Evolutionary conservation across 2,888 invertebrate genomes (phyloP), one percentile per base, ranked within the genome.

Genomic region (Rotaria socialis): DNA sequence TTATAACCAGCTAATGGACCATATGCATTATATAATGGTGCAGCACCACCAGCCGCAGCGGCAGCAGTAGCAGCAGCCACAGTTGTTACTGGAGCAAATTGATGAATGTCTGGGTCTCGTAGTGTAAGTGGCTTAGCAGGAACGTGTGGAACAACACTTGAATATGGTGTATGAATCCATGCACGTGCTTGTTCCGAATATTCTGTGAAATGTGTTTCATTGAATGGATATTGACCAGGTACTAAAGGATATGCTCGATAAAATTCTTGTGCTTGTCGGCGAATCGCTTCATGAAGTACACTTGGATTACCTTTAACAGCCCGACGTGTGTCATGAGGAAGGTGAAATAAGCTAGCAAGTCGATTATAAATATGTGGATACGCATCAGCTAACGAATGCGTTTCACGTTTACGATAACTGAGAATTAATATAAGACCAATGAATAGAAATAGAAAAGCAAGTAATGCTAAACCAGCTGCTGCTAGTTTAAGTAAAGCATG

Each of bases 401-500:
- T 47, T 35, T 80, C 80, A 80, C 80, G 80, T 80, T 80, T 80
- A 47, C 47, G 47, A 80, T 80, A 10, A 47, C 43, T 47, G n/a
- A 43, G 24, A 47, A 80, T 47, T n/a, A 80, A 47, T 43, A 80
- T 24, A 43, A 80, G 47, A 14, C 80, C 80, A 24, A 80, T n/a
- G 6, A 80, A 47, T 10, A 80, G 4, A 24, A n/a, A n/a, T 8
- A 80, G 8, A 80, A 80, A 80, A 24, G 80, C 80, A 47, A 47
- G 24, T 8, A 80, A 1, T n/a, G 80, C 43, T 11, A 80, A n/a
- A 14, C 80, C 80, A 47, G 47, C 47, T 2, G 19, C 80, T 11
- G 47, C 47, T n/a, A 47, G 47, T 80, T 47, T 80, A 4, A 80
- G 5, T 43, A 47, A 2, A 24, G 11, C 24, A n/a, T n/a, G 24